These are phyloP conservation scores for Catharus fuscescens DNA, from an alignment of 2,113 vertebrate genomes.

Conservation along the genomic window DNA sequence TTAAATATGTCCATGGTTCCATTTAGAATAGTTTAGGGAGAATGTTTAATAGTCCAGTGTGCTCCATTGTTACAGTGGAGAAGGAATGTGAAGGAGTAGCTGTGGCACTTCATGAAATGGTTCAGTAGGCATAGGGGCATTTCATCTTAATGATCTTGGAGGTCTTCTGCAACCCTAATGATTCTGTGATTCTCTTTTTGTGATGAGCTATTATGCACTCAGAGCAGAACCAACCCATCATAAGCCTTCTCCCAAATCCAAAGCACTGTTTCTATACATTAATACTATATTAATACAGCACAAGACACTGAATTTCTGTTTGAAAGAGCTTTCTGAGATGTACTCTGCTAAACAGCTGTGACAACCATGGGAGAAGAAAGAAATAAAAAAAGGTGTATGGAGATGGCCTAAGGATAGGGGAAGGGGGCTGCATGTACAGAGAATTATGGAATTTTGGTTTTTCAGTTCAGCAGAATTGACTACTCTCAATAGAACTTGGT, in stretches of 20 bases:
- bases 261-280: neutral
- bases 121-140: neutral
- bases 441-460: neutral
- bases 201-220: accelerated
- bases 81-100: neutral
- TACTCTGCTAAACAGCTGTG: neutral
- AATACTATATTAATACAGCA: neutral
- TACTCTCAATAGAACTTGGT: neutral
- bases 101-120: neutral
- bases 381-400: neutral
- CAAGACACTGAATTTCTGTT: neutral
- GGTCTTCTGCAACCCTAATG: neutral
- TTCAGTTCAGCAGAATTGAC: neutral
- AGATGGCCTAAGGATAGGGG: neutral
- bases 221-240: neutral
- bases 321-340: neutral
- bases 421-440: neutral
- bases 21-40: neutral
- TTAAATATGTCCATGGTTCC: neutral
- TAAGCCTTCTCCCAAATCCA: neutral
- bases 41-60: neutral
- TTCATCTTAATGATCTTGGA: neutral
- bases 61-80: neutral
- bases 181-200: neutral
- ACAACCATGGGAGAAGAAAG: neutral